Evolutionary conservation across 1,140 invertebrate genomes (phyloP), one percentile per base, ranked within the genome.

Genomic region (Drosophila baimaii): DNA sequence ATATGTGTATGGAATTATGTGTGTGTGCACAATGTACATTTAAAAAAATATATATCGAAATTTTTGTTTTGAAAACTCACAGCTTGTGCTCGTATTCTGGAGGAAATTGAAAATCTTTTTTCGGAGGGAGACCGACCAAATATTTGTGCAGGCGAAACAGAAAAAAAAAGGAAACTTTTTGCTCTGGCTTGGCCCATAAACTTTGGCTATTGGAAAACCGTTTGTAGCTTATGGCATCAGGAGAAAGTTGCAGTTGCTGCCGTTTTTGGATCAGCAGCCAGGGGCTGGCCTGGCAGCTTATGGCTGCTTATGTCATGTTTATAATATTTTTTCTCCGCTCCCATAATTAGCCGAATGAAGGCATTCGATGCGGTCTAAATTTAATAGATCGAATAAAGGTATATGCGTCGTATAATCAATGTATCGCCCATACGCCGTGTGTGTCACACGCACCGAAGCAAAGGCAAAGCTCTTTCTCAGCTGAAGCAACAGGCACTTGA

Each of bases 351-450:
- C 51, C 23, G 23, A 61, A 52, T 19, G 17, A 55, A 57, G 49
- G 12, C 37, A 41, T 58, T 76, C 25, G 57, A 49, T 68, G 75
- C 61, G 73, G 54, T 31, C 52, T 33, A 49, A 25, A 49, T 71
- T 71, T 49, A 69, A 69, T 66, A 66, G 62, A 69, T 51, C 33
- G 46, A 23, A 52, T 29, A 27, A 31, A 46, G 25, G 57, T 15
- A 27, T 23, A 54, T 54, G 21, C 68, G 77, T 51, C 81, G 61
- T 74, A 81, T 69, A 81, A 85, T 85, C 77, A 71, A 85, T 84
- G 58, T 84, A 84, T 84, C 77, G 77, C 81, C 59, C 77, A 84
- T 80, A 78, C 77, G 81, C 81, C 77, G 65, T 83, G 81, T 83
- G 81, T 81, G 74, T 70, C 81, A 68, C 77, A 68, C 79, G 44